Evolutionary conservation across 2,797 vertebrate genomes (phyloP), one percentile per base, ranked within the genome.

Genomic region (Microctenopoma stevenorrisi): DNA sequence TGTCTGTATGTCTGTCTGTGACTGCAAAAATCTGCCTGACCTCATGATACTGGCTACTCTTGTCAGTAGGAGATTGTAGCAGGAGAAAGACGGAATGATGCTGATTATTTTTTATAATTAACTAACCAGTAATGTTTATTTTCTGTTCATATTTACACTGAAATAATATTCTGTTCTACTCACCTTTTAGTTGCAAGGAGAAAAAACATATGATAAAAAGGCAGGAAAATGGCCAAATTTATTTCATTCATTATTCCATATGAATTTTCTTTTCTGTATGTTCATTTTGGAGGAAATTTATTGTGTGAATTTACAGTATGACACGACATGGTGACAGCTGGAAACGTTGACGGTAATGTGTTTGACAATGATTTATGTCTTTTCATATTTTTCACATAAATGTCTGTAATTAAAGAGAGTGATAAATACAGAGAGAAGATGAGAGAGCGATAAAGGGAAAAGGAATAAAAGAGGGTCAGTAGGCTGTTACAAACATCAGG

Each of bases 1-100:
- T 82, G 72, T 73, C 68, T 78, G 13, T 64, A 63, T 81, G 73
- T 74, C 58, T 60, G 69, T 74, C 61, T 76, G 68, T 85, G 76
- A 57, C 81, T 79, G 64, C 74, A 55, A 77, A 64, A 69, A 79
- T 56, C 64, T 47, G 54, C 61, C 78, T 58, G 60, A 72, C 74
- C 76, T 68, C 74, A 83, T 79, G 81, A 90, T 82, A 77, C 72
- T 49, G 70, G 50, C 65, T 42, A 53, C 49, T 84, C 63, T 64
- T 80, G 86, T 82, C 79, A 84, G 43, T 22, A 63, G 51, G 58
- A 84, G 70, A 69, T 56, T 35, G 53, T 37, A 12, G 33, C 48
- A 46, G 60, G 52, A 43, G 43, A 68, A 16, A 55, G 10, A 54
- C 30, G 7, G 54, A 47, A 22, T 49, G 58, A 54, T 37, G 2